These are phyloP conservation scores for Meiosimyza decipiens DNA, from an alignment of 2,888 invertebrate genomes.

Conservation along the genomic window DNA sequence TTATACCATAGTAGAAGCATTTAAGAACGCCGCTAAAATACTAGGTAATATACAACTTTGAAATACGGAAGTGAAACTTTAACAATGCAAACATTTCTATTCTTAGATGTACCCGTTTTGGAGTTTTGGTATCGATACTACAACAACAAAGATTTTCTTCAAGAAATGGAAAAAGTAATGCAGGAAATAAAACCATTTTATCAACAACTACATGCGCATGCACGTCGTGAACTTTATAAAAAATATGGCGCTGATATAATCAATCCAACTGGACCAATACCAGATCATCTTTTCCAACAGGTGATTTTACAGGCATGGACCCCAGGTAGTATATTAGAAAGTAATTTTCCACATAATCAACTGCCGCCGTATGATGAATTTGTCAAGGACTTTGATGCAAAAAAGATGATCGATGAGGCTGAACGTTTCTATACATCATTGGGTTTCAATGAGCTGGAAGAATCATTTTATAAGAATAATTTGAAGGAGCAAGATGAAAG, in stretches of 20 bases:
- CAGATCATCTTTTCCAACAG: slow-evolving; percentile 78
- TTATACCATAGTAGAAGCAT: slow-evolving; percentile 57
- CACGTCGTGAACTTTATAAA: slow-evolving; percentile 75
- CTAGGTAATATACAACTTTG: slow-evolving; percentile 46
- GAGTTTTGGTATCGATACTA: slow-evolving; percentile 57
- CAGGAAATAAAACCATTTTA: slow-evolving; percentile 74
- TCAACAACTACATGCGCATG: slow-evolving; percentile 82
- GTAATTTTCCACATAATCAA: slow-evolving; percentile 55
- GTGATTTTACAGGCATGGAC: slow-evolving; percentile 63
- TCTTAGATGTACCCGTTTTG: slow-evolving; percentile 53
- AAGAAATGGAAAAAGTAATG: slow-evolving; percentile 65
- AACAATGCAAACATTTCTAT: not conserved
- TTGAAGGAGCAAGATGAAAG: slow-evolving; percentile 57
- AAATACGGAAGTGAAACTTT: not conserved
- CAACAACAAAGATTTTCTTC: slow-evolving; percentile 52
- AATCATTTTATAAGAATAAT: slow-evolving; percentile 54
- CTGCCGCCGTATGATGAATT: slow-evolving; percentile 60
- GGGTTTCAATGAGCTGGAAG: slow-evolving; percentile 55
- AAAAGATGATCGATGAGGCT: slow-evolving; percentile 56
- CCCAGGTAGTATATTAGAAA: slow-evolving; percentile 58
- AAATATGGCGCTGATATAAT: slow-evolving; percentile 77
- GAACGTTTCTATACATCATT: slow-evolving; percentile 61
- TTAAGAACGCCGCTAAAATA: slow-evolving; percentile 57
- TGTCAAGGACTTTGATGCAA: slow-evolving; percentile 54
- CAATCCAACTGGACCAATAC: slow-evolving; percentile 76